These are phyloP conservation scores for Ostrea edulis DNA, from an alignment of 1,140 invertebrate species.

Conservation along the genomic window DNA sequence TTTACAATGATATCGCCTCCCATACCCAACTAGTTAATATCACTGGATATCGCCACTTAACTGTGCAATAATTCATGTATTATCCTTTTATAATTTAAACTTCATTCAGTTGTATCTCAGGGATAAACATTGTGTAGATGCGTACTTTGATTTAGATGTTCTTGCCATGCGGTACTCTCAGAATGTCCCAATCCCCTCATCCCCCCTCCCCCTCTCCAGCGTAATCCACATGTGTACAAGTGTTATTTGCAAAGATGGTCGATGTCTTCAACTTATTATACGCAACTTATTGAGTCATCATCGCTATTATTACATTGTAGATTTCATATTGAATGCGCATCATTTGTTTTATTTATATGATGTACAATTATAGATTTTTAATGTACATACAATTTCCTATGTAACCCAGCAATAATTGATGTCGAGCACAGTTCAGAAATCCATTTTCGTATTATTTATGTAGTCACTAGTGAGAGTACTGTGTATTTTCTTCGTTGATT, in stretches of 20 bases:
- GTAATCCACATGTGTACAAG: not conserved
- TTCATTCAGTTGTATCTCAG: not conserved
- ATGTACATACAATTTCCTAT: not conserved
- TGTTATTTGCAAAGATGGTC: not conserved
- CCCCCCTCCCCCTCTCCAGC: not conserved
- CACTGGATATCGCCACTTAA: conserved; percentile 1
- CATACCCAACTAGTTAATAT: not conserved
- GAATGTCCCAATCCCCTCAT: not conserved
- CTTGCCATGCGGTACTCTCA: not conserved
- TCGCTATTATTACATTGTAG: not conserved
- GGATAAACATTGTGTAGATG: not conserved
- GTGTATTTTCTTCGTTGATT: not conserved
- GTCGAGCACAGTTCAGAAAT: not conserved
- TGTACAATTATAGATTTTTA: not conserved
- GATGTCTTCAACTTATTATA: not conserved
- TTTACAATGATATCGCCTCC: not conserved
- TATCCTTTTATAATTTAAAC: not conserved
- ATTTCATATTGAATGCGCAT: not conserved
- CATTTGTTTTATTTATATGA: not conserved
- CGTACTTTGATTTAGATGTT: not conserved
- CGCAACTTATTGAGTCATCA: not conserved
- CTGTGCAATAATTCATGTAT: conserved; percentile 13
- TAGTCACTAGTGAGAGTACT: not conserved
- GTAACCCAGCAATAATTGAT: not conserved
- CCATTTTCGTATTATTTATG: not conserved